These are phyloP conservation scores for Tetropium fuscum DNA, from an alignment of 2,888 invertebrate species.

Conservation along the genomic window DNA sequence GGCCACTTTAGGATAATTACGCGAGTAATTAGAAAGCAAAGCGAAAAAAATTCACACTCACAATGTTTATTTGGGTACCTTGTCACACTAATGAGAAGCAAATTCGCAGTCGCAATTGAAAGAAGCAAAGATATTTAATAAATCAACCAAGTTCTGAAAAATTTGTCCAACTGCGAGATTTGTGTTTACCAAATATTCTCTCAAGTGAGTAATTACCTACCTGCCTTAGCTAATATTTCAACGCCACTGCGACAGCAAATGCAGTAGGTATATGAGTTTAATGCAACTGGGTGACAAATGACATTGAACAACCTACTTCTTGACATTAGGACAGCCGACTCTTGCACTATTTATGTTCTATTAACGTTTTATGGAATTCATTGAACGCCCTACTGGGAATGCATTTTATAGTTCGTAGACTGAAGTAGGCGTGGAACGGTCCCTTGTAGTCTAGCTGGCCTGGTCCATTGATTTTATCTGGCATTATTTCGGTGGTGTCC, in stretches of 20 bases:
- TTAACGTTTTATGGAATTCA: slow-evolving; percentile 23
- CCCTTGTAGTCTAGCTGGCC: slow-evolving; percentile 22
- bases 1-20: too few species aligned
- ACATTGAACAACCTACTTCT: slow-evolving; percentile 2
- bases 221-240: too few species aligned
- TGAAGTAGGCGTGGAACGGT: slow-evolving; percentile 19
- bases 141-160: too few species aligned
- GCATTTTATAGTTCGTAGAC: slow-evolving; percentile 19
- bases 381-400: slow-evolving; percentile 9
- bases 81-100: too few species aligned
- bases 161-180: too few species aligned
- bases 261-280: slow-evolving; percentile 2
- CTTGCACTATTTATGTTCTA: slow-evolving; percentile 21
- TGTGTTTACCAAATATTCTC: too few species aligned
- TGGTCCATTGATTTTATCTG: slow-evolving; percentile 41
- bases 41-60: too few species aligned
- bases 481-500: slow-evolving; percentile 35
- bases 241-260: not conserved
- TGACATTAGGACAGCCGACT: not conserved
- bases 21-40: too few species aligned
- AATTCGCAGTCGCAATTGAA: too few species aligned
- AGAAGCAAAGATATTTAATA: too few species aligned
- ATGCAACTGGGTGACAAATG: not conserved
- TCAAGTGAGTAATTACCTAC: too few species aligned
- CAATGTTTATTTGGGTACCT: too few species aligned